These are phyloP conservation scores for Chrysopa pallens DNA, from an alignment of 1,140 invertebrate species.

Conservation along the genomic window DNA sequence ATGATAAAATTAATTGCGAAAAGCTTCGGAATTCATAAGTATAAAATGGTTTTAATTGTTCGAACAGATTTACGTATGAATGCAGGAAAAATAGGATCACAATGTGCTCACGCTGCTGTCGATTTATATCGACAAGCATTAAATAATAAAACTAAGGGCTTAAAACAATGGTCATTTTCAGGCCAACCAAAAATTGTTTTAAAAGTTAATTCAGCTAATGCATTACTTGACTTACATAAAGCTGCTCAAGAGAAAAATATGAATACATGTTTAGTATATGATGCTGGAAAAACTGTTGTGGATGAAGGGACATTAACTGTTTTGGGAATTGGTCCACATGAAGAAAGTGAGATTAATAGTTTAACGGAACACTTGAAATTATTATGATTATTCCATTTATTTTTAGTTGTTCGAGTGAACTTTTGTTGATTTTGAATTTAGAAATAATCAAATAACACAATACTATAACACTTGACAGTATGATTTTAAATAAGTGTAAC, in stretches of 20 bases:
- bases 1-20: conserved; percentile 9
- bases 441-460: too few relatives aligned
- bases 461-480: too few relatives aligned
- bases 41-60: conserved; percentile 60
- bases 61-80: conserved; percentile 61
- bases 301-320: conserved; percentile 46
- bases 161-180: conserved; percentile 39
- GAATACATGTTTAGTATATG: conserved; percentile 41
- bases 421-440: too few relatives aligned
- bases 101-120: conserved; percentile 63
- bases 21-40: conserved; percentile 9
- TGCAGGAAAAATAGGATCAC: conserved; percentile 65
- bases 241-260: conserved; percentile 36
- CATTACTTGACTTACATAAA: conserved; percentile 27
- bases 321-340: conserved; percentile 57
- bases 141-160: conserved; percentile 22
- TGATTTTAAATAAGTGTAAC: too few relatives aligned
- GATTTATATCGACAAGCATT: conserved; percentile 37
- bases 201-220: conserved; percentile 30
- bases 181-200: conserved; percentile 65
- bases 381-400: too few relatives aligned
- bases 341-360: conserved; percentile 37
- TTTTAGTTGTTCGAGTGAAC: neutral
- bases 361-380: conserved; percentile 53
- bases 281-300: conserved; percentile 65